phyloP scores from a whole-genome alignment of 2,113 vertebrate species.

The Progne subis region DNA sequence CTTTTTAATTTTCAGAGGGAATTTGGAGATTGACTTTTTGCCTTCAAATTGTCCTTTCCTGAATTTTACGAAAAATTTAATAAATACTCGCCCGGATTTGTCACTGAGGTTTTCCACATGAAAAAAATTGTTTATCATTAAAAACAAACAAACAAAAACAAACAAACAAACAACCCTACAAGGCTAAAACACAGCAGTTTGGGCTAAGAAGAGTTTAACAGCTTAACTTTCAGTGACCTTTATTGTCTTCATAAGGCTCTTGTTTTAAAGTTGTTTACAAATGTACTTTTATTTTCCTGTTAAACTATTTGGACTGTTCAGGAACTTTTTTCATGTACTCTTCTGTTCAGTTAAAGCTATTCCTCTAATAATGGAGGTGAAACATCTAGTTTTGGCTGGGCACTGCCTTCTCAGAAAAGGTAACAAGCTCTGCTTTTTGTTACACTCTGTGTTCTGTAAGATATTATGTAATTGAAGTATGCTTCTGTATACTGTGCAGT shows the following conservation, averaged over 20 bases:
- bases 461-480: slow-evolving; percentile 56
- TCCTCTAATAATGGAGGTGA: slow-evolving; percentile 16
- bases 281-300: slow-evolving; percentile 46
- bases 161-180: not conserved
- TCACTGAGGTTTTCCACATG: not conserved
- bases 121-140: not conserved
- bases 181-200: not conserved
- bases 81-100: not conserved
- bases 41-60: not conserved
- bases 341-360: slow-evolving; percentile 27
- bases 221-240: slow-evolving; percentile 2
- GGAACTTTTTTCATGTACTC: slow-evolving; percentile 27
- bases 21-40: not conserved
- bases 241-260: slow-evolving; percentile 25
- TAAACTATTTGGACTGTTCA: slow-evolving; percentile 35
- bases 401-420: slow-evolving; percentile 8
- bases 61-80: not conserved
- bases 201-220: slow-evolving; percentile 31
- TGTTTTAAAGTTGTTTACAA: slow-evolving; percentile 65
- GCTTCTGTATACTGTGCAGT: slow-evolving; percentile 66
- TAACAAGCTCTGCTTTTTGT: slow-evolving; percentile 47
- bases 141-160: no score
- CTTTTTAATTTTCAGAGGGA: not conserved
- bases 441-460: slow-evolving; percentile 64
- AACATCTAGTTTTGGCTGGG: slow-evolving; percentile 20